Percentiles rank a stretch among this genome's conserved stretches.
Evolutionary conservation across 2,113 vertebrate genomes (phyloP).

Genomic region (Ancistrus triradiatus): DNA sequence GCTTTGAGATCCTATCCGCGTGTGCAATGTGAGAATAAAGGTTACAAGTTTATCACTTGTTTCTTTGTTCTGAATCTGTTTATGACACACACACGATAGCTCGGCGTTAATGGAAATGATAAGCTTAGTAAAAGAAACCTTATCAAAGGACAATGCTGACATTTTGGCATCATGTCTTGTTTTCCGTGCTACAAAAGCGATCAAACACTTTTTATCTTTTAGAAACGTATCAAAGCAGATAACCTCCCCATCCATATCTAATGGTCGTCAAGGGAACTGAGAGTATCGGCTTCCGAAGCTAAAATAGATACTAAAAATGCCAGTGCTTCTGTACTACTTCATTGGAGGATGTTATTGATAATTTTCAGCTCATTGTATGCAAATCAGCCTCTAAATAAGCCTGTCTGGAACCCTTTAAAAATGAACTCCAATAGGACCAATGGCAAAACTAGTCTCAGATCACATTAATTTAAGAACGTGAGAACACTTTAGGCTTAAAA

Average conservation of each 20-base stretch:
- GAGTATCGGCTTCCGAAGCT: not conserved
- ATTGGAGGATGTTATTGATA: not conserved
- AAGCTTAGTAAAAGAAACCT: not conserved
- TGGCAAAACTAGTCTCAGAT: too few relatives aligned
- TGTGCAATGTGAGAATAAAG: not conserved
- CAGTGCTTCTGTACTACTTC: not conserved
- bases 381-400: too few relatives aligned
- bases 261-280: slow-evolving; percentile 19
- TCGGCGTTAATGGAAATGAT: not conserved
- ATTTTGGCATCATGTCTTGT: slow-evolving; percentile 14
- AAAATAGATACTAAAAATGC: slow-evolving; percentile 2
- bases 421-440: not conserved
- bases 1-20: slow-evolving; percentile 30
- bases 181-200: slow-evolving; percentile 4
- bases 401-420: too few relatives aligned
- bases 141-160: slow-evolving; percentile 1
- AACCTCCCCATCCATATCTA: not conserved
- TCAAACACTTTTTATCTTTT: slow-evolving; percentile 13
- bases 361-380: not conserved
- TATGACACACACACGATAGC: not conserved
- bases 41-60: slow-evolving; percentile 21
- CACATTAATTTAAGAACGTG: not conserved
- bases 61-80: not conserved
- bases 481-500: too few relatives aligned
- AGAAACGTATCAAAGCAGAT: slow-evolving; percentile 20